phyloP scores from a whole-genome alignment of 1,140 invertebrate genomes.

The Hylaeus volcanicus region DNA sequence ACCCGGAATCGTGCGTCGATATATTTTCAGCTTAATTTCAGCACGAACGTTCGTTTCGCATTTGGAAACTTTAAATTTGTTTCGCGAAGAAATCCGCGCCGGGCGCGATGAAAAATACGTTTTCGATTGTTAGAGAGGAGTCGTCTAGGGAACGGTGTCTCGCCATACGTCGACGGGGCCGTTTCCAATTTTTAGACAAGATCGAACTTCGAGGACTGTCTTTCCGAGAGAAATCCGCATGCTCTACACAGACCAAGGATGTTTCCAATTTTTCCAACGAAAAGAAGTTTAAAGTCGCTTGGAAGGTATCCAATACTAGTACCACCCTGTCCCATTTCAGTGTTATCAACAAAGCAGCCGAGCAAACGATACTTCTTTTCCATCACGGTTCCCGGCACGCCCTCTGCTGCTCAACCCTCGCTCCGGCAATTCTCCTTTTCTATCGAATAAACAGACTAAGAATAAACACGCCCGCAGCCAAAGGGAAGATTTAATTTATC shows the following conservation, averaged over 20 bases:
- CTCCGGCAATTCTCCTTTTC: neutral
- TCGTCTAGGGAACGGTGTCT: neutral
- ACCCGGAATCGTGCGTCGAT: no score
- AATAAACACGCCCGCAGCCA: constrained; percentile 13
- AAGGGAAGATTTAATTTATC: constrained; percentile 54
- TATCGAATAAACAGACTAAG: constrained; percentile 27
- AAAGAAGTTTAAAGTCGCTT: constrained; percentile 58
- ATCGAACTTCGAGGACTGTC: constrained; percentile 29
- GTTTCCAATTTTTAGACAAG: constrained; percentile 24
- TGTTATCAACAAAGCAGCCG: constrained; percentile 54
- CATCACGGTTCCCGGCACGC: constrained; percentile 10
- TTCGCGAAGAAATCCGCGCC: constrained; percentile 22
- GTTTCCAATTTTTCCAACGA: constrained; percentile 56
- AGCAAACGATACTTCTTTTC: constrained; percentile 54
- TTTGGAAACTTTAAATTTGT: constrained; percentile 36
- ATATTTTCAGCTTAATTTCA: neutral
- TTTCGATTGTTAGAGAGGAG: constrained; percentile 39
- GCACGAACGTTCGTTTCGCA: neutral
- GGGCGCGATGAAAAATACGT: constrained; percentile 34
- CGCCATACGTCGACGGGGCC: constrained; percentile 12
- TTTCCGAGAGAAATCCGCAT: constrained; percentile 19
- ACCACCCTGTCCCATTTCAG: constrained; percentile 43
- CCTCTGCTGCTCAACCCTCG: neutral
- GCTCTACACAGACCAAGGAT: constrained; percentile 19
- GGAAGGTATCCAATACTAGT: constrained; percentile 46